Percentiles rank a stretch among this genome's conserved stretches.
Conservation (phyloP, 2,113 vertebrate genomes). For the Brachyhypopomus gauderio region DNA sequence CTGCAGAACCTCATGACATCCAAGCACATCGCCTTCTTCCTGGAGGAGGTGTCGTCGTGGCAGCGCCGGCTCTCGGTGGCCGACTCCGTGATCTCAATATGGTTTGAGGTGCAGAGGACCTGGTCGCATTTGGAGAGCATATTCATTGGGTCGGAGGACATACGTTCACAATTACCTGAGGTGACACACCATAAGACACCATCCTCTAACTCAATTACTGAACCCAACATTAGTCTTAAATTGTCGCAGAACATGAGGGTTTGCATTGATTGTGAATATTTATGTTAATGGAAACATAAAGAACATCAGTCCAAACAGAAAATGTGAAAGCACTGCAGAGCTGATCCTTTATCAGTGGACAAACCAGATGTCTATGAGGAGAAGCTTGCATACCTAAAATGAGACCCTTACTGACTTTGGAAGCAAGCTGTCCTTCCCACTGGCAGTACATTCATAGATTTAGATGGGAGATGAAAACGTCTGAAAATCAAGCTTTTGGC, state of each 20-base stretch:
- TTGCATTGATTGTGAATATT: neutral
- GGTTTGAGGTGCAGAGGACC: slow-evolving; percentile 90
- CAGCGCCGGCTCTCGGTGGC: slow-evolving; percentile 84
- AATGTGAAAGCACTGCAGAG: slow-evolving; percentile 8
- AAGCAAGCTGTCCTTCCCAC: slow-evolving; percentile 40
- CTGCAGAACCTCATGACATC: slow-evolving; percentile 92
- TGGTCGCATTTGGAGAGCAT: slow-evolving; percentile 97
- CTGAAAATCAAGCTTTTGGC: slow-evolving; percentile 36
- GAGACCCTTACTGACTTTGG: slow-evolving; percentile 19
- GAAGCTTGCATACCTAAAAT: slow-evolving; percentile 27
- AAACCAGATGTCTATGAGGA: slow-evolving; percentile 29
- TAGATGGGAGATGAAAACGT: slow-evolving; percentile 41
- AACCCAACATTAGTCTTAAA: neutral
- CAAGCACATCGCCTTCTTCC: slow-evolving; percentile 87
- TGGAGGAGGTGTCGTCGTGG: slow-evolving; percentile 90
- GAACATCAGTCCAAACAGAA: slow-evolving; percentile 15
- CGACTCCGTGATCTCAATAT: slow-evolving; percentile 84
- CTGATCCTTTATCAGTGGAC: slow-evolving; percentile 34
- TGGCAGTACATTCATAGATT: slow-evolving; percentile 35
- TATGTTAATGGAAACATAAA: neutral
- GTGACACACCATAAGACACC: slow-evolving; percentile 62
- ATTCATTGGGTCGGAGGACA: slow-evolving; percentile 94
- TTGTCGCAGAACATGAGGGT: neutral
- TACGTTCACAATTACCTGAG: slow-evolving; percentile 90
- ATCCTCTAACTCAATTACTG: no score